Conservation (phyloP, 2,888 invertebrate species). For the Cerastoderma edule region DNA sequence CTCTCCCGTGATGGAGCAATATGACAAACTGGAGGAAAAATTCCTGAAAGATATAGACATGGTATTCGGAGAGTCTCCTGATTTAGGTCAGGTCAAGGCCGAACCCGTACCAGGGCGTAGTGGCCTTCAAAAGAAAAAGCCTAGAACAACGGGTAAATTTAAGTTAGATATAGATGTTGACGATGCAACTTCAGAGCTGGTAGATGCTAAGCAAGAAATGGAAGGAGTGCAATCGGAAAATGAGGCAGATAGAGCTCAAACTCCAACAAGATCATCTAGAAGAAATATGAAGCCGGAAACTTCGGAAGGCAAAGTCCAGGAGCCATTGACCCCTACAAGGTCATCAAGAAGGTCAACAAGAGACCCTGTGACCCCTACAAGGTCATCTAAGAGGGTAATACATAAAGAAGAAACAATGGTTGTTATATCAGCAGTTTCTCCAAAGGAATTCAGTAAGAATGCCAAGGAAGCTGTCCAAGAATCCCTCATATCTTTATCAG, state of each 20-base stretch:
- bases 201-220: constrained; percentile 5
- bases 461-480: constrained; percentile 52
- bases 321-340: constrained; percentile 49
- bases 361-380: constrained; percentile 19
- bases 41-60: constrained; percentile 35
- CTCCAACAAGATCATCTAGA: constrained; percentile 47
- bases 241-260: constrained; percentile 30
- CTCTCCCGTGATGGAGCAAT: neutral
- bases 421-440: constrained; percentile 31
- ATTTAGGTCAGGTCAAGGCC: constrained; percentile 4
- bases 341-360: constrained; percentile 24
- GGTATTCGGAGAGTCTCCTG: constrained; percentile 53
- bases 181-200: neutral
- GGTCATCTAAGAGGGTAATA: constrained; percentile 24
- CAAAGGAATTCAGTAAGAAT: constrained; percentile 38
- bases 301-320: constrained; percentile 5
- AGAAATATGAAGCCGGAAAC: constrained; percentile 20
- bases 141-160: neutral
- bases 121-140: neutral
- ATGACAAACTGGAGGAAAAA: constrained; percentile 12
- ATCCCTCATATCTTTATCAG: constrained; percentile 40
- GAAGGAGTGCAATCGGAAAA: constrained; percentile 12
- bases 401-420: constrained; percentile 25
- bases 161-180: neutral
- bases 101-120: neutral